Evolutionary conservation across 2,797 vertebrate species (phyloP), one percentile per base, ranked within the genome.

Genomic region (Fundulus diaphanus): DNA sequence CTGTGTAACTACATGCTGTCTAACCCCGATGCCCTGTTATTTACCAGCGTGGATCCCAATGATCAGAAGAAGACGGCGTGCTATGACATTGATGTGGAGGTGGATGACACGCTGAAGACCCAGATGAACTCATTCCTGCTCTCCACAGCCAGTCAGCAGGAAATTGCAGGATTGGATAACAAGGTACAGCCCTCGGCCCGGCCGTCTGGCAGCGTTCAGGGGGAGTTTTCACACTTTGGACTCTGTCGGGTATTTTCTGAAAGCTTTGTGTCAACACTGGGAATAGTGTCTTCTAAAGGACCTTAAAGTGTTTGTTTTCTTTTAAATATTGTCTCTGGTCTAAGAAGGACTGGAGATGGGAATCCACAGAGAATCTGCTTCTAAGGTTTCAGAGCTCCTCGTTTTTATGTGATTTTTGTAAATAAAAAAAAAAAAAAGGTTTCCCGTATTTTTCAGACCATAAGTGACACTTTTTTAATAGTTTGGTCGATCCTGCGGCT

Each of bases 81-180:
- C 91, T 99, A 99, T 22, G 98, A 99, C 88, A 99, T 99, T 35
- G 98, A 99, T 0, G 98, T 99, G 81, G 98, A 99, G 89, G 98
- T 99, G 85, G 98, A 99, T 0, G 98, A 99, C 84, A 99, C 98
- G 0, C 92, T 99, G 88, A 99, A 99, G 94, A 99, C 98, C 11
- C 98, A 99, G 94, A 99, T 99, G 98, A 99, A 99, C 94, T 99
- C 98, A 72, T 99, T 99, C 82, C 94, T 99, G 86, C 96, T 99
- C 0, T 99, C 98, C 73, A 99, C 98, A 12, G 98, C 98, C 87
- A 99, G 98, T 88, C 98, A 99, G 81, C 98, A 99, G 93, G 98
- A 99, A 87, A 99, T 99, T 13, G 98, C 98, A 51, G 97, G 98
- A 75, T 92, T 99, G 88, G 98, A 99, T 93, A 99, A 99, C 91